Percentiles rank a stretch among this genome's conserved stretches.
Conservation (phyloP, 2,888 invertebrate genomes). For the Chloroclysta siterata region DNA sequence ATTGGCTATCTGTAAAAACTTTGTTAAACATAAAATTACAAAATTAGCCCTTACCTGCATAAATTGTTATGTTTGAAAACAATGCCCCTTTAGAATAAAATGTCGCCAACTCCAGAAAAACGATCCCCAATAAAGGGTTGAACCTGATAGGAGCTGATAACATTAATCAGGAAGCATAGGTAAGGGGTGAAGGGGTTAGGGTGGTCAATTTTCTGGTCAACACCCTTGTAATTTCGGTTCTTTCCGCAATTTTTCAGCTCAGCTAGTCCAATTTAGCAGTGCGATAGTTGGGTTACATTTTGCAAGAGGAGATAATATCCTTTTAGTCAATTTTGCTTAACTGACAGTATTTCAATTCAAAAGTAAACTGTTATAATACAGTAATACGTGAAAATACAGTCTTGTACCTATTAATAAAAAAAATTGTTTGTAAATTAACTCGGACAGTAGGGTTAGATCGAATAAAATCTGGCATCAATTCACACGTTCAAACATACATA, state of each 20-base stretch:
- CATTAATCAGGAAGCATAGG: constrained; percentile 79
- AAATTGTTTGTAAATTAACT: too few species aligned
- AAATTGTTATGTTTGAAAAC: constrained; percentile 11
- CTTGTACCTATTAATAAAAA: too few species aligned
- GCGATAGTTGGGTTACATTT: constrained; percentile 21
- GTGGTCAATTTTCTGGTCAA: constrained; percentile 77
- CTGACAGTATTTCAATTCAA: too few species aligned
- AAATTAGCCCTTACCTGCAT: too few species aligned
- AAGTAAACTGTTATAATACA: too few species aligned
- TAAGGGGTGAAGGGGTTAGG: constrained; percentile 38
- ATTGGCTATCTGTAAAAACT: too few species aligned
- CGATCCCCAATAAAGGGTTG: constrained; percentile 65
- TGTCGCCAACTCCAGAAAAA: constrained; percentile 51
- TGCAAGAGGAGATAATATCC: neutral
- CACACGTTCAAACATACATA: neutral
- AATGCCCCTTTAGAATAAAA: constrained; percentile 57
- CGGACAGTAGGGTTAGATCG: too few species aligned
- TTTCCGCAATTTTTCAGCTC: constrained; percentile 73
- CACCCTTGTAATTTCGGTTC: constrained; percentile 76
- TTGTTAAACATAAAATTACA: too few species aligned
- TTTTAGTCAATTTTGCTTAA: too few species aligned
- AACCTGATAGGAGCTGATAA: constrained; percentile 78
- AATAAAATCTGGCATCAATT: too few species aligned
- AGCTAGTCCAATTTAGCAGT: constrained; percentile 67
- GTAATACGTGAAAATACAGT: too few species aligned